Percentiles rank a stretch among this genome's conserved stretches.
phyloP scores from a whole-genome alignment of 1,140 invertebrate species.

The Drosophila prosaltans region DNA sequence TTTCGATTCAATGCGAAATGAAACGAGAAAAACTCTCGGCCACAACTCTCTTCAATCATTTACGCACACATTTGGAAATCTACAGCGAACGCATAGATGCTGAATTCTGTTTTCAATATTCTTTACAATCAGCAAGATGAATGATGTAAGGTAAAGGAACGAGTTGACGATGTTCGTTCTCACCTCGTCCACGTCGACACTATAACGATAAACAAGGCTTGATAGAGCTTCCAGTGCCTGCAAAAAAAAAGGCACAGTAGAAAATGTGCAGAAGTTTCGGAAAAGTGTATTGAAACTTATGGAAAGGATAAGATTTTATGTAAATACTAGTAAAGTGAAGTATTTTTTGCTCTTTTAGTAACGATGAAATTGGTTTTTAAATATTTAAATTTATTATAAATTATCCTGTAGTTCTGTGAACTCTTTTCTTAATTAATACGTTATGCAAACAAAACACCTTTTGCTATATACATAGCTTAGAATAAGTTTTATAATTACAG shows the following conservation, averaged over 20 bases:
- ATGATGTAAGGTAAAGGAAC: conserved; percentile 61
- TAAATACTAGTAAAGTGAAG: too few relatives aligned
- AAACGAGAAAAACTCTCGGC: conserved; percentile 45
- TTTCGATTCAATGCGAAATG: conserved; percentile 70
- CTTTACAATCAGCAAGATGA: conserved; percentile 35
- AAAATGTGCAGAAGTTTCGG: conserved; percentile 24
- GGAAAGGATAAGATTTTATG: too few relatives aligned
- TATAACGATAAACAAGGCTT: conserved; percentile 43
- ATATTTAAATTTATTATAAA: too few relatives aligned
- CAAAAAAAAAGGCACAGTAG: conserved; percentile 42
- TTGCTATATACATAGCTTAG: too few relatives aligned
- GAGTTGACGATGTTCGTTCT: conserved; percentile 73
- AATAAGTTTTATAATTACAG: too few relatives aligned
- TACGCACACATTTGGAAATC: conserved; percentile 22
- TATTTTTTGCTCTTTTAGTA: too few relatives aligned
- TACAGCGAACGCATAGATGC: conserved; percentile 1
- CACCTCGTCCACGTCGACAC: conserved; percentile 75
- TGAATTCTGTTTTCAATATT: conserved; percentile 43
- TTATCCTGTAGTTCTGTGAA: too few relatives aligned
- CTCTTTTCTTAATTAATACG: too few relatives aligned
- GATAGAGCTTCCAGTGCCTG: conserved; percentile 52
- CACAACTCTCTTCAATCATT: conserved; percentile 55
- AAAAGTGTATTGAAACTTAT: too few relatives aligned
- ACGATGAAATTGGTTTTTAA: too few relatives aligned
- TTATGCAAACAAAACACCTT: too few relatives aligned